These are phyloP conservation scores for Branchinecta lynchi DNA, from an alignment of 1,140 invertebrate species.

Conservation along the genomic window DNA sequence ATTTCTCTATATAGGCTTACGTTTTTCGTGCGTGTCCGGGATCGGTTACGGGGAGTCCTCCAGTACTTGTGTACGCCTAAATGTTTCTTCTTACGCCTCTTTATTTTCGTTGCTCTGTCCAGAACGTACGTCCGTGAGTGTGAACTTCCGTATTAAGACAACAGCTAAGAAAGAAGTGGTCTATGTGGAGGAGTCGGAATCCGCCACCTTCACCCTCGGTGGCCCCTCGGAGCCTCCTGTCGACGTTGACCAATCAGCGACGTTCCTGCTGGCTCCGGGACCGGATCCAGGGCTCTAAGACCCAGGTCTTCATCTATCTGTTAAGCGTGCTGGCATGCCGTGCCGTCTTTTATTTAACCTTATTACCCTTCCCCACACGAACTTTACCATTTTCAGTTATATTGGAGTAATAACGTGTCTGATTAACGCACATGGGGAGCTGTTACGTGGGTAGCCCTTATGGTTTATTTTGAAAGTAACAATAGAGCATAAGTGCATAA, in stretches of 20 bases:
- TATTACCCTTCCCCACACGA: neutral
- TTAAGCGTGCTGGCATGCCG: neutral
- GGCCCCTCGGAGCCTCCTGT: neutral
- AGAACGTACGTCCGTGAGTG: conserved; percentile 7
- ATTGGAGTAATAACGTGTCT: too few species aligned
- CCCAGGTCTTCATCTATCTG: neutral
- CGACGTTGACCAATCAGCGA: neutral
- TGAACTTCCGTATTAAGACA: neutral
- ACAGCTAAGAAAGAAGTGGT: neutral
- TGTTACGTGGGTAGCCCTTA: too few species aligned
- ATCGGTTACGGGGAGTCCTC: too few species aligned
- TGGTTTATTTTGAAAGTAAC: too few species aligned
- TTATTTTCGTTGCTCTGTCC: neutral
- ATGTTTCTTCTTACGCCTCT: too few species aligned
- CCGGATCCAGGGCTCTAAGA: neutral
- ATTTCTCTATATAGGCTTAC: too few species aligned
- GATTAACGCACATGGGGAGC: too few species aligned
- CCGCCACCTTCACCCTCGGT: neutral
- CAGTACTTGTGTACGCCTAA: too few species aligned
- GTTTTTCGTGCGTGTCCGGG: too few species aligned
- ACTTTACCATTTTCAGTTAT: too few species aligned
- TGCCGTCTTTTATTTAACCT: neutral
- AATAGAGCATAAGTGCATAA: too few species aligned
- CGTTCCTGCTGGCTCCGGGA: neutral
- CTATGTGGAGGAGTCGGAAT: neutral